Evolutionary conservation across 2,888 invertebrate genomes (phyloP).

Genomic region (Chymomyza amoena): DNA sequence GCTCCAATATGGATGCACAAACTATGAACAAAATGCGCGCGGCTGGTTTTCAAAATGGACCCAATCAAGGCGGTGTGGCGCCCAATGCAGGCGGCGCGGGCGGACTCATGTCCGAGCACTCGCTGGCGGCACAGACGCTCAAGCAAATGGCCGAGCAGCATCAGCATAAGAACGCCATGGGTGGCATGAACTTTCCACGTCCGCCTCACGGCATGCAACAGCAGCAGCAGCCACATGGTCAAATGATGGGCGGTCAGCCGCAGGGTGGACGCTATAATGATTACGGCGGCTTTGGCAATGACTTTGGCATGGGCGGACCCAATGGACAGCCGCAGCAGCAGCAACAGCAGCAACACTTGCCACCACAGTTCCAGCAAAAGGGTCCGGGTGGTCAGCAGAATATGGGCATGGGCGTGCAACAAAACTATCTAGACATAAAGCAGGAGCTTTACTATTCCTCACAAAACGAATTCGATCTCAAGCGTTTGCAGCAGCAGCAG

Average conservation of each 20-base stretch:
- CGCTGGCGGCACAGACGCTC: conserved; percentile 95
- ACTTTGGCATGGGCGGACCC: conserved; percentile 77
- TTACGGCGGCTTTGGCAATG: conserved; percentile 81
- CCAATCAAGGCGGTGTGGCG: conserved; percentile 60
- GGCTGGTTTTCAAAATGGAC: conserved; percentile 40
- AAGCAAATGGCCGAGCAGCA: conserved; percentile 99
- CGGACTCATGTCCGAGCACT: conserved; percentile 83
- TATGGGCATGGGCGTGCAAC: conserved; percentile 70
- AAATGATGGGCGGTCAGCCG: conserved; percentile 73
- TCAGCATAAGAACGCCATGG: conserved; percentile 89
- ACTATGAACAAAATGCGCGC: conserved; percentile 66
- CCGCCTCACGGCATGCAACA: conserved; percentile 76
- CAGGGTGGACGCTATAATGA: conserved; percentile 81
- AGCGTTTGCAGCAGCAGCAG: conserved; percentile 77
- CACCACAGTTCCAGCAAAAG: conserved; percentile 78
- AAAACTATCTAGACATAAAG: conserved; percentile 81
- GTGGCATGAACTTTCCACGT: conserved; percentile 81
- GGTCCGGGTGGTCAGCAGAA: conserved; percentile 30
- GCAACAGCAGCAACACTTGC: conserved; percentile 65
- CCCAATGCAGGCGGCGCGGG: conserved; percentile 68
- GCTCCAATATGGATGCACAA: conserved; percentile 47
- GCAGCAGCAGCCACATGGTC: conserved; percentile 78
- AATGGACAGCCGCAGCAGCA: conserved; percentile 69
- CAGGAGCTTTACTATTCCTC: conserved; percentile 80
- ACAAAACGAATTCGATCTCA: conserved; percentile 79